phyloP scores from a whole-genome alignment of 2,797 vertebrate species.

The Ptychadena robeensis region DNA sequence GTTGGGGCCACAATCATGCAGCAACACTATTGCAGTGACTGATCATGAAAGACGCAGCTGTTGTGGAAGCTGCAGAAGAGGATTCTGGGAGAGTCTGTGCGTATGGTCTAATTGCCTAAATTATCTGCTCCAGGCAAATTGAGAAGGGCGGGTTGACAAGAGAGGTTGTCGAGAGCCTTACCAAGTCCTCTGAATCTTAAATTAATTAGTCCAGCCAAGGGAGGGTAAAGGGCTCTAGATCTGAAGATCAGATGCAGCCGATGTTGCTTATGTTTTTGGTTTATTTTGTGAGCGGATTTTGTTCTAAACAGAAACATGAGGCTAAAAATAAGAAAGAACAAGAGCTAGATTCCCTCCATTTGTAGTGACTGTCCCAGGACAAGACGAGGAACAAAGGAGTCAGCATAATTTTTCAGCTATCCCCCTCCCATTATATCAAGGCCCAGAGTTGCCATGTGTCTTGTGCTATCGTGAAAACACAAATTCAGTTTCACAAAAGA shows the following conservation, averaged over 20 bases:
- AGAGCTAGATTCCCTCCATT: conserved; percentile 65
- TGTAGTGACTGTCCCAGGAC: conserved; percentile 57
- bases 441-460: conserved; percentile 46
- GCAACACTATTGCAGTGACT: neutral
- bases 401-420: conserved; percentile 68
- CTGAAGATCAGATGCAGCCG: conserved; percentile 67
- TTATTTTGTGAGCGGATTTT: conserved; percentile 33
- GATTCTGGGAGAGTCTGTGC: conserved; percentile 7
- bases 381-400: conserved; percentile 64
- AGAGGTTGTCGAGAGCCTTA: neutral
- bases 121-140: conserved; percentile 52
- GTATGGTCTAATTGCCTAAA: conserved; percentile 56
- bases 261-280: conserved; percentile 61
- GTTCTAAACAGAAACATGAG: conserved; percentile 66
- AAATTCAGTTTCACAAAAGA: conserved; percentile 17
- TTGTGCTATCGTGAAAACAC: conserved; percentile 14
- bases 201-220: conserved; percentile 48
- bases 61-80: conserved; percentile 43
- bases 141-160: conserved; percentile 11
- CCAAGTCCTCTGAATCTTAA: conserved; percentile 42
- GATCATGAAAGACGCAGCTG: conserved; percentile 32
- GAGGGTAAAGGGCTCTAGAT: conserved; percentile 36
- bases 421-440: conserved; percentile 65
- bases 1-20: conserved; percentile 1
- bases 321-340: neutral